These are phyloP conservation scores for Amia ocellicauda DNA, from an alignment of 2,113 vertebrate genomes.

Conservation along the genomic window DNA sequence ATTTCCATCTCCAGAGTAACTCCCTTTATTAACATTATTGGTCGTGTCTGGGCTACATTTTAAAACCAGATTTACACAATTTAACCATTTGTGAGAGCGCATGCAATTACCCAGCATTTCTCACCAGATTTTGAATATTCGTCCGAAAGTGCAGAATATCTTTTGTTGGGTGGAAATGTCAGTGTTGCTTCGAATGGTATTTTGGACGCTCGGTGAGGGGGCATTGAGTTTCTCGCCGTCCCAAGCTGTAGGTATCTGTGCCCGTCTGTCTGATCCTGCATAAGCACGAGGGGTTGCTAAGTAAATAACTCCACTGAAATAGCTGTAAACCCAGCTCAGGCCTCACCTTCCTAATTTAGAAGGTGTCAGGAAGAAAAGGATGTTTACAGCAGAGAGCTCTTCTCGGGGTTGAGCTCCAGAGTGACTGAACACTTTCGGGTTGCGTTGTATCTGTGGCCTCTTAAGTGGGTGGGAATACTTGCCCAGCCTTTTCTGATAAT, in stretches of 20 bases:
- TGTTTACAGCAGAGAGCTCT: neutral
- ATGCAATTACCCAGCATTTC: too few species aligned
- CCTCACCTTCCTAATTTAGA: constrained; percentile 15
- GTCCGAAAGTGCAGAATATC: too few species aligned
- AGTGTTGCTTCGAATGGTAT: too few species aligned
- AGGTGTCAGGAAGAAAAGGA: neutral
- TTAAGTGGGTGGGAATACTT: constrained; percentile 3
- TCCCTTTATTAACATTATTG: too few species aligned
- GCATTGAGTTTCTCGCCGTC: neutral
- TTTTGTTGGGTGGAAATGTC: too few species aligned
- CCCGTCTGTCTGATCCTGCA: neutral
- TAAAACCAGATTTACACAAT: too few species aligned
- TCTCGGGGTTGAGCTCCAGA: neutral
- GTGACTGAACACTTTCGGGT: neutral
- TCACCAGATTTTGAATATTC: too few species aligned
- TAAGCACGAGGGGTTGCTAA: constrained; percentile 5
- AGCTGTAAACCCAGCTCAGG: constrained; percentile 7
- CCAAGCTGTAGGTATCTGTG: neutral
- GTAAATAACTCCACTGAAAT: constrained; percentile 18
- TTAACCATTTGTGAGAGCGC: too few species aligned
- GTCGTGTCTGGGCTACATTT: too few species aligned
- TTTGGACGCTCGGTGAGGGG: too few species aligned
- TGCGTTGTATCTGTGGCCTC: neutral
- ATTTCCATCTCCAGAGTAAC: too few species aligned
- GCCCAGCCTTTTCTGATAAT: neutral